These are phyloP conservation scores for Diplazon laetatorius DNA, from an alignment of 2,888 invertebrate species.

Conservation along the genomic window DNA sequence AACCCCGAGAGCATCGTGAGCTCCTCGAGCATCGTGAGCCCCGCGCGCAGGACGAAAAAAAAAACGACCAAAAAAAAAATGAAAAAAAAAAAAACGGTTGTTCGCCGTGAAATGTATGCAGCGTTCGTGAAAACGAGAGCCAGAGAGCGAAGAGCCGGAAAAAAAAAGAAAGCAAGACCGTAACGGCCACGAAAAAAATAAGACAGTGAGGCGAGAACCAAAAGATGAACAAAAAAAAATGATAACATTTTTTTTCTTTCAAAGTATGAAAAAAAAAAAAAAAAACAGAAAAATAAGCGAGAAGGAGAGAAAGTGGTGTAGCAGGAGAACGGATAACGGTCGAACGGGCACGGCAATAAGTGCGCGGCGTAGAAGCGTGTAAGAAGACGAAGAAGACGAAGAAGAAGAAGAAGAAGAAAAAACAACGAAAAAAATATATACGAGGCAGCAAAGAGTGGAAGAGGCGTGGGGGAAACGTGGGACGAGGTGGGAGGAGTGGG, in stretches of 20 bases:
- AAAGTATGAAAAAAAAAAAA: constrained; percentile 46
- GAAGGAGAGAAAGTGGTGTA: constrained; percentile 34
- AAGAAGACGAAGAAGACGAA: constrained; percentile 30
- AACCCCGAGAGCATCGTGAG: too few relatives aligned
- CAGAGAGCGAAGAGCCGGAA: neutral
- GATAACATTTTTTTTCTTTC: constrained; percentile 22
- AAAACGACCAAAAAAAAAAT: too few relatives aligned
- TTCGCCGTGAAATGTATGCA: neutral
- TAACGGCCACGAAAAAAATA: constrained; percentile 47
- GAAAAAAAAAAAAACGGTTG: too few relatives aligned
- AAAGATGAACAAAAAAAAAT: neutral
- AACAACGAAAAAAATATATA: too few relatives aligned
- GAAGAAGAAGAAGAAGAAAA: too few relatives aligned
- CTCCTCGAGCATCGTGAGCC: too few relatives aligned
- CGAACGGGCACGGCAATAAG: constrained; percentile 57
- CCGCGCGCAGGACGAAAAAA: too few relatives aligned
- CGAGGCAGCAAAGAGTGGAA: too few relatives aligned
- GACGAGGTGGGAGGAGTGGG: constrained; percentile 5
- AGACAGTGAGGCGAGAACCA: constrained; percentile 49
- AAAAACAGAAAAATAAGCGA: constrained; percentile 15
- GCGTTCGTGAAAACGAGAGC: constrained; percentile 21
- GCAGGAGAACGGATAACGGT: constrained; percentile 51
- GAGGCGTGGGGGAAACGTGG: too few relatives aligned
- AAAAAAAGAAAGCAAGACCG: constrained; percentile 10
- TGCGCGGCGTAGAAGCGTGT: constrained; percentile 46